A percentile compares a stretch with the other conserved stretches of the same genome.
Conservation (phyloP, 1,140 invertebrate species). For the Venturia canescens region DNA sequence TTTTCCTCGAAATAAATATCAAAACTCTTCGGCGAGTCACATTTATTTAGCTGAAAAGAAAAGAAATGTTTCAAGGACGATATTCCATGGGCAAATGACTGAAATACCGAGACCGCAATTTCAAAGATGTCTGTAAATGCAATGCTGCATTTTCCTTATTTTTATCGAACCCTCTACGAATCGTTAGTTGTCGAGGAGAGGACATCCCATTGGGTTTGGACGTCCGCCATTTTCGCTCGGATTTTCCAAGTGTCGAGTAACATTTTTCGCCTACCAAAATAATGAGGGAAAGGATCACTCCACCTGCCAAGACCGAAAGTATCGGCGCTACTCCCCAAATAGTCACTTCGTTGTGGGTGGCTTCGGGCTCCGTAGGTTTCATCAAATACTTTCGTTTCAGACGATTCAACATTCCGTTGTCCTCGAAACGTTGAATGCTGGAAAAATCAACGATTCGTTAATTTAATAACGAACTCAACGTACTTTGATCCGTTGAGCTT, state of each 20-base stretch:
- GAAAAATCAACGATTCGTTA: too few species aligned
- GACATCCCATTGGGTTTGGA: not conserved
- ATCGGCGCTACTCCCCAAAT: slow-evolving; percentile 50
- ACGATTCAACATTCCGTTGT: slow-evolving; percentile 51
- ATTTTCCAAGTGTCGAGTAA: not conserved
- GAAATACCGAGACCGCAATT: not conserved
- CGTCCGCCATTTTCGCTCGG: not conserved
- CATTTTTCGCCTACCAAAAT: slow-evolving; percentile 35
- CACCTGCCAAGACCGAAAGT: slow-evolving; percentile 46
- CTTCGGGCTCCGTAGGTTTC: not conserved
- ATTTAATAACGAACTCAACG: too few species aligned
- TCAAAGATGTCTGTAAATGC: not conserved
- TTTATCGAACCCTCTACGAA: not conserved
- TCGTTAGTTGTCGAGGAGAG: slow-evolving; percentile 2
- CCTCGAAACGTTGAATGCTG: slow-evolving; percentile 54
- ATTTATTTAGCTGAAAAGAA: not conserved
- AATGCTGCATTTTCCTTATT: not conserved
- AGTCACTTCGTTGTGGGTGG: slow-evolving; percentile 21
- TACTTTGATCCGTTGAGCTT: not conserved
- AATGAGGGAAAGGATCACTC: slow-evolving; percentile 35
- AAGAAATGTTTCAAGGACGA: not conserved
- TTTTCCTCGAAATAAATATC: not conserved
- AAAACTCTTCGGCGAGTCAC: not conserved
- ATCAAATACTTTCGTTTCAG: slow-evolving; percentile 41
- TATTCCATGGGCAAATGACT: not conserved